Percentiles rank a stretch among this genome's conserved stretches.
Evolutionary conservation across 2,113 vertebrate genomes (phyloP).

Genomic region (Sinosuthora webbiana): DNA sequence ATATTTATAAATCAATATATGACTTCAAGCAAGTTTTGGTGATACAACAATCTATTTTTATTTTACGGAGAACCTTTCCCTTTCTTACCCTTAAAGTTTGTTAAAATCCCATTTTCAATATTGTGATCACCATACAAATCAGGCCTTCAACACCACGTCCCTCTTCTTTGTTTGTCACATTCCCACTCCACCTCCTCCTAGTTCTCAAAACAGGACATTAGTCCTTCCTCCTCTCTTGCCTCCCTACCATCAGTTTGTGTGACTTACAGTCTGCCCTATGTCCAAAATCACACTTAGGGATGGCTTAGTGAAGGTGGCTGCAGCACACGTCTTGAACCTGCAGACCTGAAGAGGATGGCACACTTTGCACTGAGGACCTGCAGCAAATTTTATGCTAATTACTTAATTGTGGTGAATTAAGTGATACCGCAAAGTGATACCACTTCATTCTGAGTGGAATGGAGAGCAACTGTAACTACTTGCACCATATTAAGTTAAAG

Average conservation of each 20-base stretch:
- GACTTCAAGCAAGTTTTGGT: neutral
- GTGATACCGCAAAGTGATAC: fast-evolving
- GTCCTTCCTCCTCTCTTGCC: neutral
- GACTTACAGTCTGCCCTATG: neutral
- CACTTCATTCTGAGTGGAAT: neutral
- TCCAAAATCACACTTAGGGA: neutral
- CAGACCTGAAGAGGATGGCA: neutral
- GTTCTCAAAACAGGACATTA: neutral
- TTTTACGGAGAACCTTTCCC: neutral
- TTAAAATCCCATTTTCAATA: neutral
- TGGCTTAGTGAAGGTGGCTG: too few species aligned
- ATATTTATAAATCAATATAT: neutral
- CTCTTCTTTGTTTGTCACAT: neutral
- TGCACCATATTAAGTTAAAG: neutral
- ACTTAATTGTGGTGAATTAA: too few species aligned
- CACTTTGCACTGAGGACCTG: neutral
- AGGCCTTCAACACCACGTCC: fast-evolving
- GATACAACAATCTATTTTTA: neutral
- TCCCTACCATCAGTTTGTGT: neutral
- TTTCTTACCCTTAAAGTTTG: neutral
- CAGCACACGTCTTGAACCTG: fast-evolving
- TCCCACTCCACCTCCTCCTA: neutral
- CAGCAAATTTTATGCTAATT: neutral
- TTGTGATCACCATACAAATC: neutral
- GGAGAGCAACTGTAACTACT: neutral